Conservation (phyloP, 2,113 vertebrate genomes). For the Balaenoptera acutorostrata region DNA sequence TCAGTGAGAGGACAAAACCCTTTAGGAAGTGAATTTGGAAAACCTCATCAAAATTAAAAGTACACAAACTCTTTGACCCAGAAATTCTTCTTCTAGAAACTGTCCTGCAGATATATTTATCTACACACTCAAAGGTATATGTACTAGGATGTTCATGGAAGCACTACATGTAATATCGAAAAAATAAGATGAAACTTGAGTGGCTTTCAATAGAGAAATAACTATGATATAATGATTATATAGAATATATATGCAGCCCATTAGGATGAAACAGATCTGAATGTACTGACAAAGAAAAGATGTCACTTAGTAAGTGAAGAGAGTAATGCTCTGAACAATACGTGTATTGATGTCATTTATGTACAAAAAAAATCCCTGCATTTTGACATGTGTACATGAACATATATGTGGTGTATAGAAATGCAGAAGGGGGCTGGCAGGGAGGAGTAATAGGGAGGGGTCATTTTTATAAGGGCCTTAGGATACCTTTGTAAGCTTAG, state of each 20-base stretch:
- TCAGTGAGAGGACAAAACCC: background rate
- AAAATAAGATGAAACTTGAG: background rate
- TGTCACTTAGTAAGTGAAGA: background rate
- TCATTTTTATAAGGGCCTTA: background rate
- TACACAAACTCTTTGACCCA: background rate
- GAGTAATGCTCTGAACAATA: background rate
- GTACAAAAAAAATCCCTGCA: background rate
- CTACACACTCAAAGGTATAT: background rate
- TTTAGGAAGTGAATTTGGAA: background rate
- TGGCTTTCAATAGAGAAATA: background rate
- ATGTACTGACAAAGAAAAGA: background rate
- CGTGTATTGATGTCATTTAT: background rate
- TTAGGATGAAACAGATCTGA: background rate
- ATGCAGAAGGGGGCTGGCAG: background rate
- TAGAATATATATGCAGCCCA: background rate
- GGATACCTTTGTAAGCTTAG: background rate
- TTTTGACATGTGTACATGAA: background rate
- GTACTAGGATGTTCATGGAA: background rate
- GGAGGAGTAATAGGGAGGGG: fast-evolving
- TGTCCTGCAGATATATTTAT: background rate
- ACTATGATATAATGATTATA: background rate
- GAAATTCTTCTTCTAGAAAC: background rate
- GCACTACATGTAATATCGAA: background rate
- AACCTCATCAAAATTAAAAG: background rate
- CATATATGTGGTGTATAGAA: background rate